Percentiles rank a stretch among this genome's conserved stretches.
Conservation (phyloP, 2,113 vertebrate species). For the Lucifuga dentata region DNA sequence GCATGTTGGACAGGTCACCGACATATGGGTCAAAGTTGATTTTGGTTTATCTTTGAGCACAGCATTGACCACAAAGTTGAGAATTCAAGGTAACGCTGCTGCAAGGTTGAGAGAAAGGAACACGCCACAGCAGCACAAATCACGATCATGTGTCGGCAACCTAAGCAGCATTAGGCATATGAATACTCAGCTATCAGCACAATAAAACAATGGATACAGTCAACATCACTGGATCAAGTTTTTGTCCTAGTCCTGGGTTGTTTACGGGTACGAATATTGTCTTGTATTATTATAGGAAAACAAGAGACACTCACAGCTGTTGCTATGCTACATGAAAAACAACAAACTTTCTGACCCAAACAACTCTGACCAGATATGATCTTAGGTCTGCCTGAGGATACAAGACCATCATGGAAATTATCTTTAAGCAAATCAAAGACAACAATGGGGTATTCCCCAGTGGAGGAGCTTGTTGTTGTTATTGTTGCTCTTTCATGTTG, state of each 20-base stretch:
- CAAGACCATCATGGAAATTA: conserved; percentile 50
- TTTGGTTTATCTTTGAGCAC: too few species aligned
- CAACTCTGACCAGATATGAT: conserved; percentile 1
- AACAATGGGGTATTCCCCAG: conserved; percentile 42
- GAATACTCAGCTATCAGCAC: too few species aligned
- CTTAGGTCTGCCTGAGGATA: conserved; percentile 23
- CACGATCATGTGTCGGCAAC: too few species aligned
- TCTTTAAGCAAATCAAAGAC: conserved; percentile 13
- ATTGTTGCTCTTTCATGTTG: conserved; percentile 33
- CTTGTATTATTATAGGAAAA: conserved; percentile 25
- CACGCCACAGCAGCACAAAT: too few species aligned
- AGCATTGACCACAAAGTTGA: too few species aligned
- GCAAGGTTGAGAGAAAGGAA: too few species aligned
- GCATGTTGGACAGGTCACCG: too few species aligned
- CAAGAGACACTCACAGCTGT: conserved; percentile 14
- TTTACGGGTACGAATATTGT: conserved; percentile 2
- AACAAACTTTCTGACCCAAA: conserved; percentile 42
- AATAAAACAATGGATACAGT: neutral
- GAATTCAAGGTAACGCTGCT: too few species aligned
- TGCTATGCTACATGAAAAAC: conserved; percentile 30
- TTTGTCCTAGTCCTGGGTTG: neutral
- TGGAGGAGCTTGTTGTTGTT: conserved; percentile 36
- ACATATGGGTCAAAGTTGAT: too few species aligned
- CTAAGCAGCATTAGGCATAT: too few species aligned
- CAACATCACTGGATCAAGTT: neutral